These are phyloP conservation scores for Daktulosphaira vitifoliae DNA, from an alignment of 1,140 invertebrate species.

Conservation along the genomic window DNA sequence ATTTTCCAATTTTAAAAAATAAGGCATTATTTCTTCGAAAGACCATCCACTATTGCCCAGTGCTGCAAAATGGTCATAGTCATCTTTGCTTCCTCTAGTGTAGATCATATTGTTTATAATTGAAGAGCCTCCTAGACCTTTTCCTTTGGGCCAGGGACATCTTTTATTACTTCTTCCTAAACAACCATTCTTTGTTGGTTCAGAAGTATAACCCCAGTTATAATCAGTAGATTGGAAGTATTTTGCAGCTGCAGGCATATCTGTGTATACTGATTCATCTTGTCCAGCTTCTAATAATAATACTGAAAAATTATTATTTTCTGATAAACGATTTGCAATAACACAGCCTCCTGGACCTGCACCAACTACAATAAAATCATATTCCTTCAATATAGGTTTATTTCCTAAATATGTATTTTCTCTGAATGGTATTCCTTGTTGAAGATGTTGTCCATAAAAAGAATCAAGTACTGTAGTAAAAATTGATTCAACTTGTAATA, in stretches of 20 bases:
- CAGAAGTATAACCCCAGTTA: constrained; percentile 63
- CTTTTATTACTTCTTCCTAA: constrained; percentile 39
- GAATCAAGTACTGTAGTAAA: background rate
- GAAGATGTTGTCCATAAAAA: constrained; percentile 36
- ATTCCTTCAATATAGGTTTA: constrained; percentile 37
- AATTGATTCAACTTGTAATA: background rate
- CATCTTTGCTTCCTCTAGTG: constrained; percentile 56
- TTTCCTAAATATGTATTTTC: constrained; percentile 38
- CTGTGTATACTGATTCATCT: constrained; percentile 57
- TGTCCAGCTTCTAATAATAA: constrained; percentile 55
- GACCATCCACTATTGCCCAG: constrained; percentile 80
- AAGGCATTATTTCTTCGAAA: constrained; percentile 69
- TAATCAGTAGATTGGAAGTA: constrained; percentile 49
- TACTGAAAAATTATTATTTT: constrained; percentile 45
- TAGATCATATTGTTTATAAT: constrained; percentile 76
- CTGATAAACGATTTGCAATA: constrained; percentile 51
- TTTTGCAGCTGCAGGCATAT: constrained; percentile 55
- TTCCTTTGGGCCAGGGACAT: constrained; percentile 38
- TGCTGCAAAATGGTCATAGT: constrained; percentile 61
- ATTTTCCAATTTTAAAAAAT: constrained; percentile 74
- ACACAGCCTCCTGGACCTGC: constrained; percentile 51
- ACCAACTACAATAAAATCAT: constrained; percentile 45
- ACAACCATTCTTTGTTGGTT: constrained; percentile 53
- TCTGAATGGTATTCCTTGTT: constrained; percentile 37
- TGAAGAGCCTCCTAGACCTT: constrained; percentile 60